Evolutionary conservation across 2,888 invertebrate genomes (phyloP).

Genomic region (Ochropacha duplaris): DNA sequence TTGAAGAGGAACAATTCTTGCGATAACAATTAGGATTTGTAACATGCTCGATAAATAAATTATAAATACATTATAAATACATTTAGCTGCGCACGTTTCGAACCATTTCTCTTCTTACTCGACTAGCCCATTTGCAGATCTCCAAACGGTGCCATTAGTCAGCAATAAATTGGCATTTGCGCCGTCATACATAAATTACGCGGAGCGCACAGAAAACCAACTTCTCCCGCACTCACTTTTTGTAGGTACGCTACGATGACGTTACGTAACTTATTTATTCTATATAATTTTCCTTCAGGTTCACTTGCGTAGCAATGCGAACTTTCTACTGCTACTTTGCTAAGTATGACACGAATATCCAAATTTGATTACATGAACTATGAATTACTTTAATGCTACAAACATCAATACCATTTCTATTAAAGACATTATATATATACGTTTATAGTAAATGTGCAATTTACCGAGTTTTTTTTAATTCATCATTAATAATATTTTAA

Average conservation of each 20-base stretch:
- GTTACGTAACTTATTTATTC: conserved; percentile 33
- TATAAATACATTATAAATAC: conserved; percentile 82
- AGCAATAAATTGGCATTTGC: conserved; percentile 83
- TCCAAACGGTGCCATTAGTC: conserved; percentile 81
- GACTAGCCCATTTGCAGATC: conserved; percentile 81
- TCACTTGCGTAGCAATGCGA: not conserved
- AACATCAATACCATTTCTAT: no score
- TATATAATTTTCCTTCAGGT: conserved; percentile 22
- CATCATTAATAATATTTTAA: no score
- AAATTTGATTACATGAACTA: no score
- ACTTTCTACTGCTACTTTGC: no score
- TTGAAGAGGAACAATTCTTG: conserved; percentile 53
- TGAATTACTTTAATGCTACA: no score
- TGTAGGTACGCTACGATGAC: conserved; percentile 27
- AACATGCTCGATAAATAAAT: conserved; percentile 76
- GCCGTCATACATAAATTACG: conserved; percentile 82
- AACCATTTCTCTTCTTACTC: conserved; percentile 80
- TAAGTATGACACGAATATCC: no score
- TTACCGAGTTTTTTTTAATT: no score
- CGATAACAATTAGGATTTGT: conserved; percentile 73
- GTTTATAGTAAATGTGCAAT: no score
- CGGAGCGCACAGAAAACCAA: conserved; percentile 71
- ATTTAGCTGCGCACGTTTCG: conserved; percentile 75
- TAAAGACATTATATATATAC: no score
- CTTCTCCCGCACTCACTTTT: conserved; percentile 71